Conservation (phyloP, 2,113 vertebrate genomes). For the Scopus umbretta region DNA sequence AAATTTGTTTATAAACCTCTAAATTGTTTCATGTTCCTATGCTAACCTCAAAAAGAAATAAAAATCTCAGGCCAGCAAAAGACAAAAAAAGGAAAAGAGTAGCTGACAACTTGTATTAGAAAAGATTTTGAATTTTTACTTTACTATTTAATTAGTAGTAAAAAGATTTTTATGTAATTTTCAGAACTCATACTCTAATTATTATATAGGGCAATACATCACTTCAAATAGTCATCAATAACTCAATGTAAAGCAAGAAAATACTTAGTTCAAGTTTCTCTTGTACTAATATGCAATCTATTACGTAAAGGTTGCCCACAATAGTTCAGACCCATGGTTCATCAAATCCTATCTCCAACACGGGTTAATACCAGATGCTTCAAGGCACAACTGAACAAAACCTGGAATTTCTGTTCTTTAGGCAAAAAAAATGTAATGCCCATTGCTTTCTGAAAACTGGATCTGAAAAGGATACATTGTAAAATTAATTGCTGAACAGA, state of each 20-base stretch:
- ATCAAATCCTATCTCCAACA: rapidly evolving
- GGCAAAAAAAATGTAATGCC: not conserved
- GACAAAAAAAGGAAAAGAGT: not conserved
- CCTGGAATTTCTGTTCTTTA: not conserved
- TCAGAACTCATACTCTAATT: not conserved
- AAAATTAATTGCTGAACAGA: not conserved
- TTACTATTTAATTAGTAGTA: not conserved
- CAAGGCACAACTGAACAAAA: not conserved
- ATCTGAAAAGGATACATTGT: not conserved
- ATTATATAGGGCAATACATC: not conserved
- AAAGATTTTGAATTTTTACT: not conserved
- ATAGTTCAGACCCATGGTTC: not conserved
- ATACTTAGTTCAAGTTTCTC: not conserved
- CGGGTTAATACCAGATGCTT: not conserved
- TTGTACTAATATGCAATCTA: not conserved
- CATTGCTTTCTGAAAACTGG: not conserved
- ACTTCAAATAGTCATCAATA: not conserved
- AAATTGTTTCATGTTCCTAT: not conserved
- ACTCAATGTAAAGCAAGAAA: not conserved
- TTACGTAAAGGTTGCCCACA: not conserved
- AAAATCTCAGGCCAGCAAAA: not conserved
- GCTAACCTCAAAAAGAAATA: not conserved
- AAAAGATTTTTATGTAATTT: not conserved
- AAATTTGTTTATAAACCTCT: not conserved
- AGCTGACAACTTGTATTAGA: not conserved